These are phyloP conservation scores for Linnaemya vulpina DNA, from an alignment of 2,888 invertebrate genomes.

Conservation along the genomic window DNA sequence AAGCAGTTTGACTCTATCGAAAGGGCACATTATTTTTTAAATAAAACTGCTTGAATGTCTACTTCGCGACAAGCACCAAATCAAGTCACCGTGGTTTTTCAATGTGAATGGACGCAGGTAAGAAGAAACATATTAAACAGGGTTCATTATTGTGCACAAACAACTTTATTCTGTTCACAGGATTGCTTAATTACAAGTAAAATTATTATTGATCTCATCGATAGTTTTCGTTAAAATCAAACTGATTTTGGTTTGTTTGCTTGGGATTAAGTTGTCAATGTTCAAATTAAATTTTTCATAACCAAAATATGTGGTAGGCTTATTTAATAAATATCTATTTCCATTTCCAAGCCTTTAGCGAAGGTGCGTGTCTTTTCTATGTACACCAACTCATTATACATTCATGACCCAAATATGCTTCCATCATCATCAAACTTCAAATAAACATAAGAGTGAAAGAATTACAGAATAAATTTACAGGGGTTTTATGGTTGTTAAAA, in stretches of 20 bases:
- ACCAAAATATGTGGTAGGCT: constrained; percentile 16
- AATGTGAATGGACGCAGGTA: too few relatives aligned
- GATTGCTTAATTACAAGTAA: too few relatives aligned
- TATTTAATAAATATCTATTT: not conserved
- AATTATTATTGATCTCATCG: too few relatives aligned
- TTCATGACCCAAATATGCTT: constrained; percentile 61
- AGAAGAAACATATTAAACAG: too few relatives aligned
- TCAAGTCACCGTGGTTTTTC: too few relatives aligned
- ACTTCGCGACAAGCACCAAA: too few relatives aligned
- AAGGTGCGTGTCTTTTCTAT: constrained; percentile 37
- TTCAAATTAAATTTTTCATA: not conserved
- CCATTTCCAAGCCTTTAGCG: constrained; percentile 1
- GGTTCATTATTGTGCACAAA: too few relatives aligned
- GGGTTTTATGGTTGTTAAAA: constrained; percentile 34
- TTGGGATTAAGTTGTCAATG: not conserved
- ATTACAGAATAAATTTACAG: constrained; percentile 36
- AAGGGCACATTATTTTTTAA: too few relatives aligned
- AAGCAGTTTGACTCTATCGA: too few relatives aligned
- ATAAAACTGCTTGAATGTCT: too few relatives aligned
- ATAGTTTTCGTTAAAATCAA: too few relatives aligned
- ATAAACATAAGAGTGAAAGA: constrained; percentile 19
- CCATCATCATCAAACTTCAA: constrained; percentile 33
- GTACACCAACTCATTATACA: constrained; percentile 33
- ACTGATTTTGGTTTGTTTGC: not conserved
- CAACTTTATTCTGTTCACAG: too few relatives aligned